These are phyloP conservation scores for Bradypus variegatus DNA, from an alignment of 2,797 vertebrate species.

Conservation along the genomic window DNA sequence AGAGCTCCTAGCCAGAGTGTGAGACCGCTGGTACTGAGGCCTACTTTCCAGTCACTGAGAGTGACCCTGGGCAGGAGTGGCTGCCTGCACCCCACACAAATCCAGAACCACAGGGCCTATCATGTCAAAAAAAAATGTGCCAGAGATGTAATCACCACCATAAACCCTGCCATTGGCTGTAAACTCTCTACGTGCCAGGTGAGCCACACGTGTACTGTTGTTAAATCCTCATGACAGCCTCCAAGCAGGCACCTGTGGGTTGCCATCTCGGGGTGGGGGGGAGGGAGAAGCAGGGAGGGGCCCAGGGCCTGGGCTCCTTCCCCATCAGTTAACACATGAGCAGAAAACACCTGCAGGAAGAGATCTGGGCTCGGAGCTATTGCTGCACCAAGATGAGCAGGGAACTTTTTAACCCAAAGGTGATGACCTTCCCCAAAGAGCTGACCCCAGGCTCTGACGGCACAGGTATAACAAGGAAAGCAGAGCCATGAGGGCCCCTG, in stretches of 20 bases:
- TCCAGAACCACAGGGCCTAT: neutral
- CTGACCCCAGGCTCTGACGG: neutral
- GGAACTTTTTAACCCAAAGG: neutral
- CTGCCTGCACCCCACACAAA: neutral
- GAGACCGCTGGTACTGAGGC: neutral
- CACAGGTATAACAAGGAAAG: accelerated
- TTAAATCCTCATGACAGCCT: neutral
- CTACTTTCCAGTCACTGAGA: neutral
- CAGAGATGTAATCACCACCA: neutral
- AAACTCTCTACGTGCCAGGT: too few species aligned
- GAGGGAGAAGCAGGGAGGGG: too few species aligned
- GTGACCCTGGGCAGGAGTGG: neutral
- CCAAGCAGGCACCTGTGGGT: too few species aligned
- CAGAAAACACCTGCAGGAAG: too few species aligned
- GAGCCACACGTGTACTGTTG: neutral
- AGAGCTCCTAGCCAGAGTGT: neutral
- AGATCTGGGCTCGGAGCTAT: neutral
- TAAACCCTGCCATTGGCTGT: neutral
- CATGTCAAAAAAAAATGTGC: neutral
- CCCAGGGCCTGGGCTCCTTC: neutral
- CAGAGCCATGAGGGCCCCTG: neutral
- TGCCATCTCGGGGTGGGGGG: too few species aligned
- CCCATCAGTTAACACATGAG: too few species aligned
- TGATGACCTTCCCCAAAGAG: neutral
- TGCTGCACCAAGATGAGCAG: accelerated